These are phyloP conservation scores for Gryllus bimaculatus DNA, from an alignment of 1,140 invertebrate species.

Conservation along the genomic window DNA sequence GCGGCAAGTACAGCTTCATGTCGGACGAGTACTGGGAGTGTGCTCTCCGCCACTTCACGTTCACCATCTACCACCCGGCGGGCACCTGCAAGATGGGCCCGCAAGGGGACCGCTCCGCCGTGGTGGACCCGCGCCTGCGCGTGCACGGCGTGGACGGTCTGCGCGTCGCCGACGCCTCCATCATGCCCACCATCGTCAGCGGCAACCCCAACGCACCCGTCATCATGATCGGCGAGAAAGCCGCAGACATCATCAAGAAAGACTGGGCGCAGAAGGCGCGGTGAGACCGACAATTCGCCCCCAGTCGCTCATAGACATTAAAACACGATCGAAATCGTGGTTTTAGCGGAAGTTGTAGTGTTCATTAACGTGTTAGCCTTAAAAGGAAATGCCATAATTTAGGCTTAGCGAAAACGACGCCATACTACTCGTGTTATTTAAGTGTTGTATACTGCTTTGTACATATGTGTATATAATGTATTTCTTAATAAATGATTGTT, in stretches of 20 bases:
- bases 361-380: too few species aligned
- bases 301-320: too few species aligned
- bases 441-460: too few species aligned
- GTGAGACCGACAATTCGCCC: neutral
- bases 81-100: conserved; percentile 84
- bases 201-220: conserved; percentile 70
- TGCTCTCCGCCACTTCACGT: conserved; percentile 66
- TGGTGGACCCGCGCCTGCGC: conserved; percentile 67
- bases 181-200: conserved; percentile 72
- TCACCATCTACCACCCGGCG: conserved; percentile 76
- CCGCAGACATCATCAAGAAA: conserved; percentile 68
- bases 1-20: conserved; percentile 48
- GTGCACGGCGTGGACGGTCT: conserved; percentile 63
- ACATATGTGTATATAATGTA: too few species aligned
- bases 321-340: too few species aligned
- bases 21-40: conserved; percentile 83
- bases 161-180: conserved; percentile 64
- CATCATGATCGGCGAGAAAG: conserved; percentile 69
- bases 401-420: too few species aligned
- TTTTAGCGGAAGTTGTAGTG: too few species aligned
- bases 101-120: conserved; percentile 57
- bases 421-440: too few species aligned
- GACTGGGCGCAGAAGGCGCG: conserved; percentile 37
- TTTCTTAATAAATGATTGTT: too few species aligned
- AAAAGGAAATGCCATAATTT: too few species aligned